Evolutionary conservation across 1,140 invertebrate genomes (phyloP).

Genomic region (Vollenhovia emeryi): DNA sequence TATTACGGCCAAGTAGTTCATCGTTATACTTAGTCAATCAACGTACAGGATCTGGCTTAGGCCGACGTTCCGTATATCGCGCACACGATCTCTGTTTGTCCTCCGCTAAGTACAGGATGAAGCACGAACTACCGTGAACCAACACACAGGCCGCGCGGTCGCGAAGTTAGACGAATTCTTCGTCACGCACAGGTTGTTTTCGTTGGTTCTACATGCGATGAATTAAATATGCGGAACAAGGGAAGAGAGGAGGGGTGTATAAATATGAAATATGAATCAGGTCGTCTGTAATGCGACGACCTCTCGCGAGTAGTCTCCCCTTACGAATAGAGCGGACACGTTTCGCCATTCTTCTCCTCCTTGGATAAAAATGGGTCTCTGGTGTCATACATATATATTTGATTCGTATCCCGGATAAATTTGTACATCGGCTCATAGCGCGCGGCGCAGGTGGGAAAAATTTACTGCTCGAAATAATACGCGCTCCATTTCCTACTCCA

Average conservation of each 20-base stretch:
- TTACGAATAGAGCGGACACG: no score
- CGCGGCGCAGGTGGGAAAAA: background rate
- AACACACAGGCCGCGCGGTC: background rate
- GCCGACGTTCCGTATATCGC: constrained; percentile 21
- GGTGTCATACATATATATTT: background rate
- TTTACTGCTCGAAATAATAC: background rate
- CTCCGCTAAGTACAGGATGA: constrained; percentile 12
- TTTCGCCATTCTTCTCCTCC: background rate
- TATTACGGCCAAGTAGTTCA: constrained; percentile 21
- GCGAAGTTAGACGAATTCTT: constrained; percentile 41
- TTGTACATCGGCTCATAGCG: background rate
- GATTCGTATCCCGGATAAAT: background rate
- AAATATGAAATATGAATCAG: constrained; percentile 36
- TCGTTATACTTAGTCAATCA: constrained; percentile 7
- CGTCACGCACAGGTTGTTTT: constrained; percentile 46
- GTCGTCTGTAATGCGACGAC: background rate
- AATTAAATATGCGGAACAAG: constrained; percentile 19
- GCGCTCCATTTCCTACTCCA: constrained; percentile 14
- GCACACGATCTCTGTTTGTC: constrained; percentile 36
- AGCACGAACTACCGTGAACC: constrained; percentile 13
- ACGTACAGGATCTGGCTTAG: background rate
- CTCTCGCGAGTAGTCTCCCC: background rate
- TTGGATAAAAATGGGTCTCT: background rate
- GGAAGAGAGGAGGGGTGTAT: background rate
- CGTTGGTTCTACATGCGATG: constrained; percentile 27